Evolutionary conservation across 2,888 invertebrate genomes (phyloP).

Genomic region (Osmoderma eremita): DNA sequence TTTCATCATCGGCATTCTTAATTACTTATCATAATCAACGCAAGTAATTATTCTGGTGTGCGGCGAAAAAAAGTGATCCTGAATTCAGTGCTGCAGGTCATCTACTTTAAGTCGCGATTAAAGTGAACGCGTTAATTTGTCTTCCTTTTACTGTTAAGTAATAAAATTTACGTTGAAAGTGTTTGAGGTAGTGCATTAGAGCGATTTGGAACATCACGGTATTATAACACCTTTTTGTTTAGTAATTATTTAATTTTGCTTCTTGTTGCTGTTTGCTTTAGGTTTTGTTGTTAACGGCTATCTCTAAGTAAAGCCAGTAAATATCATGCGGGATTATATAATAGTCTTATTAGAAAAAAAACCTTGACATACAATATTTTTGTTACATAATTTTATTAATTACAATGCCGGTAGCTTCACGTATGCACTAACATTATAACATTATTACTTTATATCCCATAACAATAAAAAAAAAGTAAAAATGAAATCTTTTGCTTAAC

Average conservation of each 20-base stretch:
- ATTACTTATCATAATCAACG: slow-evolving; percentile 12
- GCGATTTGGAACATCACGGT: too few relatives aligned
- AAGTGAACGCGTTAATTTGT: too few relatives aligned
- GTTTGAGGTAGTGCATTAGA: neutral
- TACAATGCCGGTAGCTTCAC: slow-evolving; percentile 26
- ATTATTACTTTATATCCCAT: neutral
- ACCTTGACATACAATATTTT: slow-evolving; percentile 28
- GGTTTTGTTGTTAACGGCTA: too few relatives aligned
- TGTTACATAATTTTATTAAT: slow-evolving; percentile 18
- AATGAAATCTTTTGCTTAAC: neutral
- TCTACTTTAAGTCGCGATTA: neutral
- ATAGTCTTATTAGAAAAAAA: neutral
- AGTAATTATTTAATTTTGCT: too few relatives aligned
- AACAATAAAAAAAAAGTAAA: neutral
- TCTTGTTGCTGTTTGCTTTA: too few relatives aligned
- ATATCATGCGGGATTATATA: too few relatives aligned
- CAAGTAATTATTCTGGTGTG: slow-evolving; percentile 12
- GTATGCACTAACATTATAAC: too few relatives aligned
- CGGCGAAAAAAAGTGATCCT: neutral
- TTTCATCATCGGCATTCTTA: neutral
- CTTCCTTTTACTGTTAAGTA: neutral
- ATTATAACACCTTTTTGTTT: too few relatives aligned
- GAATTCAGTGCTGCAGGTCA: neutral
- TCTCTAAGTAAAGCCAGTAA: too few relatives aligned
- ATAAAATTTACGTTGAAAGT: neutral